phyloP scores from a whole-genome alignment of 2,797 vertebrate species.

The Coracias cyanogaster region DNA sequence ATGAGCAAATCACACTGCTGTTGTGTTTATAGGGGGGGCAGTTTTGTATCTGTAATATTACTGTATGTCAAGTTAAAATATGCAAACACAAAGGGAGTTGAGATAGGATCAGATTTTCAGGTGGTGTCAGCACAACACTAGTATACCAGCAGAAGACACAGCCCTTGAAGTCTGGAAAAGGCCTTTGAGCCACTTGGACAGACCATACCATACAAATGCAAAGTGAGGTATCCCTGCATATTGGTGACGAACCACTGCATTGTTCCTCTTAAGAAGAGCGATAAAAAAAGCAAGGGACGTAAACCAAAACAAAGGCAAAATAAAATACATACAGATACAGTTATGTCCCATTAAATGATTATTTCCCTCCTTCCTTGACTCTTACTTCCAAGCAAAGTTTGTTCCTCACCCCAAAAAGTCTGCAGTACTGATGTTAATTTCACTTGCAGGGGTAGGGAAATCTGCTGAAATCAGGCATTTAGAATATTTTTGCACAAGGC shows the following conservation, averaged over 20 bases:
- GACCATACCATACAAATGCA: constrained; percentile 16
- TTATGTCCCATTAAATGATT: neutral
- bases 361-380: neutral
- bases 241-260: constrained; percentile 19
- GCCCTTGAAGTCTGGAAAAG: neutral
- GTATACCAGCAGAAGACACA: neutral
- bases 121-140: constrained; percentile 15
- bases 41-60: neutral
- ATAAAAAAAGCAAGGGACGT: neutral
- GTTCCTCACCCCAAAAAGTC: neutral
- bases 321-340: neutral
- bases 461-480: neutral
- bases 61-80: neutral
- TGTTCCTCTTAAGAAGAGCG: constrained; percentile 12
- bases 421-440: neutral
- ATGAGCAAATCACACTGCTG: neutral
- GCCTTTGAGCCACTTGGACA: constrained; percentile 7
- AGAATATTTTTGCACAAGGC: constrained; percentile 13
- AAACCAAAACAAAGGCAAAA: neutral
- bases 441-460: neutral
- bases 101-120: constrained; percentile 22
- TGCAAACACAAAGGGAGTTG: neutral
- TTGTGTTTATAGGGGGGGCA: neutral
- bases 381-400: neutral
- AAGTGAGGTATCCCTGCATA: neutral